Conservation (phyloP, 2,888 invertebrate genomes). For the Tipula lateralis region DNA sequence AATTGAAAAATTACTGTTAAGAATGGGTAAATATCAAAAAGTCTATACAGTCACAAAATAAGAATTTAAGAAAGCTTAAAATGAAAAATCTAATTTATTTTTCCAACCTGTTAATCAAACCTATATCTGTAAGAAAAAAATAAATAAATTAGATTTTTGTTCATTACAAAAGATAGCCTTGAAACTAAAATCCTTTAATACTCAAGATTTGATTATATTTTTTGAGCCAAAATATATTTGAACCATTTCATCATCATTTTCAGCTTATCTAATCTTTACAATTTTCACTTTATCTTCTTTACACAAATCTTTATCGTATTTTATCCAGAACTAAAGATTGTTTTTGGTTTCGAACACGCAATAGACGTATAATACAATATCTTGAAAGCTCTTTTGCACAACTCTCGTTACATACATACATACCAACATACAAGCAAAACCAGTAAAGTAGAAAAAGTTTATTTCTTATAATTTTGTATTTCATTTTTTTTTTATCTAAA, state of each 20-base stretch:
- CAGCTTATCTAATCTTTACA: neutral
- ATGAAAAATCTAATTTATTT: neutral
- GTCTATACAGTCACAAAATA: too few species aligned
- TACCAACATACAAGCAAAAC: too few species aligned
- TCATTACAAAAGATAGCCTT: neutral
- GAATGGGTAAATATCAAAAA: too few species aligned
- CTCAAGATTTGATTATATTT: neutral
- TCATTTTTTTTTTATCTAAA: neutral
- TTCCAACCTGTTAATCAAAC: neutral
- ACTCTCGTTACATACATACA: too few species aligned
- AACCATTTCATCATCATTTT: neutral
- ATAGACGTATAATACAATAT: too few species aligned
- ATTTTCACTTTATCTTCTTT: neutral
- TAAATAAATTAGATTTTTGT: neutral
- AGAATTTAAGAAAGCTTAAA: too few species aligned
- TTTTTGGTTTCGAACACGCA: too few species aligned
- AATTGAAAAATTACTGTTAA: too few species aligned
- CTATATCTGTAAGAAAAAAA: neutral
- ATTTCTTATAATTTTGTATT: neutral
- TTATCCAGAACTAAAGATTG: too few species aligned
- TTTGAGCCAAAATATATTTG: neutral
- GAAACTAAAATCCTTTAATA: neutral
- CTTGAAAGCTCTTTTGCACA: neutral
- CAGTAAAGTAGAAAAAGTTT: neutral
- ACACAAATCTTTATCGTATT: neutral